Evolutionary conservation across 2,113 vertebrate species (phyloP).

Genomic region (Hypomesus transpacificus): DNA sequence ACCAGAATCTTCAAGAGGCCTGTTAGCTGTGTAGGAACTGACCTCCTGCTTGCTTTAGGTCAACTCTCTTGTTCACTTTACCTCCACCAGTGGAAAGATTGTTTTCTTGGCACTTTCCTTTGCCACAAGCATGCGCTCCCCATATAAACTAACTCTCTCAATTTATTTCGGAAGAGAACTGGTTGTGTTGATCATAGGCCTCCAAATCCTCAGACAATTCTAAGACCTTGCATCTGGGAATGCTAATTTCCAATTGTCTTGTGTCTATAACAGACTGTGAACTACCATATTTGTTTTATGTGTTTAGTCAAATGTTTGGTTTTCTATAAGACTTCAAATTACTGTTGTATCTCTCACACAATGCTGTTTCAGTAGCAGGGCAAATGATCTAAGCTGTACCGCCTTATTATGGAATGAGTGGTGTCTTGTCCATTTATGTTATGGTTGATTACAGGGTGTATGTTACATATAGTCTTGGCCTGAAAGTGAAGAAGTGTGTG

Average conservation of each 20-base stretch:
- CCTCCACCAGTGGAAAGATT: background rate
- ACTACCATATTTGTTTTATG: no score
- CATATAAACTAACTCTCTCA: background rate
- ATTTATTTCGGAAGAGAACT: conserved; percentile 19
- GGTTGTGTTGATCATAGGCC: conserved; percentile 10
- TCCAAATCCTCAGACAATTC: background rate
- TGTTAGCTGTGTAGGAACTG: no score
- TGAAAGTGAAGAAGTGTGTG: background rate
- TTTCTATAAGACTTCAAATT: no score
- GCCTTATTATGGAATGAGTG: background rate
- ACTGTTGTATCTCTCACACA: background rate
- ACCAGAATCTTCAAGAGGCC: background rate
- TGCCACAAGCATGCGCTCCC: background rate
- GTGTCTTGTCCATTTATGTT: background rate
- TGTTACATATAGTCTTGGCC: background rate
- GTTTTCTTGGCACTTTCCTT: background rate
- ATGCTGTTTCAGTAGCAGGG: conserved; percentile 1
- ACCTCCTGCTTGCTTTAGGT: background rate
- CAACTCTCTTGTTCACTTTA: background rate
- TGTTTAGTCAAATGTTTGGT: no score
- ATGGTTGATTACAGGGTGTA: background rate
- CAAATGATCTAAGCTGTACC: conserved; percentile 1
- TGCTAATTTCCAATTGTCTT: no score
- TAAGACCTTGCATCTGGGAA: no score
- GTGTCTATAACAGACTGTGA: no score